phyloP scores from a whole-genome alignment of 2,888 invertebrate genomes.

The Dysmachus trigonus region DNA sequence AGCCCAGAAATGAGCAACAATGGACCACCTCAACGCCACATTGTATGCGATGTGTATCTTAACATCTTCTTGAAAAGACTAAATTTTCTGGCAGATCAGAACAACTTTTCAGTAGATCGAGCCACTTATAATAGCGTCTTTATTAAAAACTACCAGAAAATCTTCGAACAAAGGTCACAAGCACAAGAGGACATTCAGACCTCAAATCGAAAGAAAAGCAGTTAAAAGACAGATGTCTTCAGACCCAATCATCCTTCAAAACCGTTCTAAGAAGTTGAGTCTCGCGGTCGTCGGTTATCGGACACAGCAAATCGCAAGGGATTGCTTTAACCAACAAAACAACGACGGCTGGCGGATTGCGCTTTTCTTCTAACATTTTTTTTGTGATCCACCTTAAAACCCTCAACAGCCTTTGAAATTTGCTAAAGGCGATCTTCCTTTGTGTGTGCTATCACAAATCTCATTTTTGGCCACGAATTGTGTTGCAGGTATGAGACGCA shows the following conservation, averaged over 20 bases:
- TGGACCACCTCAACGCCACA: not conserved
- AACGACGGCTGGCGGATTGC: not conserved
- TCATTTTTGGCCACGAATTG: constrained; percentile 16
- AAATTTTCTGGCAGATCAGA: constrained; percentile 6
- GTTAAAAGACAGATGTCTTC: not conserved
- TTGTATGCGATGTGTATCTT: not conserved
- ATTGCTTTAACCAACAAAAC: not conserved
- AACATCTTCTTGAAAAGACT: not conserved
- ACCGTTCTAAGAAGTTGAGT: not conserved
- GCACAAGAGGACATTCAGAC: not conserved
- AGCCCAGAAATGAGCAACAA: not conserved
- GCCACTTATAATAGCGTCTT: not conserved
- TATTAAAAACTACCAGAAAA: constrained; percentile 1
- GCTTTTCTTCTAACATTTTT: not conserved
- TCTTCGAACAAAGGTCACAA: not conserved
- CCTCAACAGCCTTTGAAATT: not conserved
- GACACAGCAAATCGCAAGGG: not conserved
- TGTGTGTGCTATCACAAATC: constrained; percentile 18
- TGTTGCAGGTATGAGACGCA: not conserved
- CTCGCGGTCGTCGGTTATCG: not conserved
- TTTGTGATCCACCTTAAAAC: not conserved
- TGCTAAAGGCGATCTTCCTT: constrained; percentile 3
- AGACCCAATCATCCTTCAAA: not conserved
- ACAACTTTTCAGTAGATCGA: not conserved
- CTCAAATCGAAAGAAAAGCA: not conserved